Conservation (phyloP, 2,888 invertebrate genomes). For the Opisthograptis luteolata region DNA sequence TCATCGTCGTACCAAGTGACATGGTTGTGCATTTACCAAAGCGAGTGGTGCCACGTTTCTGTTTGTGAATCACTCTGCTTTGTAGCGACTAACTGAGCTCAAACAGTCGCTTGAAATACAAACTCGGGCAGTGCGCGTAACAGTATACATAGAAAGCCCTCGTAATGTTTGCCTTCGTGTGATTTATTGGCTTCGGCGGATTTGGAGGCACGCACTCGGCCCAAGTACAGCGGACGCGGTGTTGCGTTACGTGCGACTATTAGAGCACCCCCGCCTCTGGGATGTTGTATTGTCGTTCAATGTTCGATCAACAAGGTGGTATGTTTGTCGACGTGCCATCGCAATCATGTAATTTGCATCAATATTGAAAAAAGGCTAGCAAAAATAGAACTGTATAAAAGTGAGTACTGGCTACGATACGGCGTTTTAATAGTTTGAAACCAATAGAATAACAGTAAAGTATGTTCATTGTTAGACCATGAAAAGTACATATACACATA, state of each 20-base stretch:
- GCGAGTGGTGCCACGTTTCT: constrained; percentile 46
- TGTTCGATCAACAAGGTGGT: constrained; percentile 29
- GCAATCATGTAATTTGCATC: too few relatives aligned
- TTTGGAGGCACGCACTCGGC: constrained; percentile 76
- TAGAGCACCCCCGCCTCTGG: constrained; percentile 53
- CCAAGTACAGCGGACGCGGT: constrained; percentile 54
- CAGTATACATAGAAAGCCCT: constrained; percentile 76
- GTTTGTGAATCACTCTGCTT: constrained; percentile 70
- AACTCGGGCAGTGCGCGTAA: constrained; percentile 64
- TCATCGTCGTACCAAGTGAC: constrained; percentile 37
- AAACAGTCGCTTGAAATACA: constrained; percentile 52
- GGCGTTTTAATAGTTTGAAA: too few relatives aligned
- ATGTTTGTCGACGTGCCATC: too few relatives aligned
- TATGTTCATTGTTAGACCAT: too few relatives aligned
- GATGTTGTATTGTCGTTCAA: constrained; percentile 31
- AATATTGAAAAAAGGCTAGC: too few relatives aligned
- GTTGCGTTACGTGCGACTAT: constrained; percentile 71
- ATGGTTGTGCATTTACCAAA: constrained; percentile 33
- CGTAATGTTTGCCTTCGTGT: constrained; percentile 82
- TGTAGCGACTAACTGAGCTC: constrained; percentile 65
- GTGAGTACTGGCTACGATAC: too few relatives aligned
- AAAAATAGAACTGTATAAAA: too few relatives aligned
- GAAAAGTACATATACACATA: too few relatives aligned
- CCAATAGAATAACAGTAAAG: too few relatives aligned
- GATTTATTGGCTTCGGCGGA: constrained; percentile 84